Evolutionary conservation across 2,797 vertebrate species (phyloP), one percentile per base, ranked within the genome.

Genomic region (Micromesistius poutassou): DNA sequence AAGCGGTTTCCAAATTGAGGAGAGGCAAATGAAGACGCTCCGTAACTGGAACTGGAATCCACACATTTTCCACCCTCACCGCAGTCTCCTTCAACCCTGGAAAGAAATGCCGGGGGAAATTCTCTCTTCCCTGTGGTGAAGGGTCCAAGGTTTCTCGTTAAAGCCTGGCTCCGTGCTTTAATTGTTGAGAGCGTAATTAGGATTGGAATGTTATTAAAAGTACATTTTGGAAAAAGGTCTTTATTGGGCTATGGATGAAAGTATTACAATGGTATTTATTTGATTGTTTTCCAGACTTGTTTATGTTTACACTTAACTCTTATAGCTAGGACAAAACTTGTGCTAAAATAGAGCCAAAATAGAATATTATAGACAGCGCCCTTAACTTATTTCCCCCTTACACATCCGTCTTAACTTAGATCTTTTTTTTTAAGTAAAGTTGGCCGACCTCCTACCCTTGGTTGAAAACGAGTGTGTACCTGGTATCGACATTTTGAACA

Each of bases 41-140:
- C 86, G 78, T 79, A 78, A 68, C 50, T n/a, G 78, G 62, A 66
- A 68, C 62, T 85, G 25, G 85, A 87, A 85, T 86, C 86, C 79
- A 78, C 84, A 83, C 83, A 87, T 89, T 91, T 91, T 89, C 88
- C 86, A 80, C 73, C 79, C 77, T 9, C 77, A 89, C 90, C 87
- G 1, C 89, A 88, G 89, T 83, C 82, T 88, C 84, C 80, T 76
- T 78, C 73, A 0, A 85, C 81, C 83, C 82, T 85, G 76, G 30
- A 74, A 80, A 84, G 76, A 86, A 84, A 86, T 81, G 75, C 78
- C 79, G 1, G 5, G 81, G 83, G 85, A 86, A 86, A 89, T 90
- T 88, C 82, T 85, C 74, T 83, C 81, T 74, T 76, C 79, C 80
- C 77, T 86, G 88, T 40, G 89, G 89, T 89, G 79, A 42, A 76